Evolutionary conservation across 1,140 invertebrate species (phyloP).

Genomic region (Eueides isabella): DNA sequence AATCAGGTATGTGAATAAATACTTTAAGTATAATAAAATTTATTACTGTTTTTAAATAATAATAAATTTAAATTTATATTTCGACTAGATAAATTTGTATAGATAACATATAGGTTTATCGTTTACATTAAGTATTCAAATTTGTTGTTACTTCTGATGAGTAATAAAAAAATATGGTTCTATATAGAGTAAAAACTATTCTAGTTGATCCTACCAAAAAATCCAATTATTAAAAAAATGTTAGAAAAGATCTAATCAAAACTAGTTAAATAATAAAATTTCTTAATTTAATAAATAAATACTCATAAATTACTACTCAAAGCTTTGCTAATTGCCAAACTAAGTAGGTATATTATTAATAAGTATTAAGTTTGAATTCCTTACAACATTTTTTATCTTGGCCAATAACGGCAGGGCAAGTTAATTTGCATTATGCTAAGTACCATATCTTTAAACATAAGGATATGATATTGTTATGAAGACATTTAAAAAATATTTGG

Average conservation of each 20-base stretch:
- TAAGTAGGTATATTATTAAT: conserved; percentile 4
- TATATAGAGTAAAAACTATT: neutral
- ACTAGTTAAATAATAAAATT: neutral
- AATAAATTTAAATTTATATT: neutral
- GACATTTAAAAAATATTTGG: neutral
- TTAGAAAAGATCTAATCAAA: neutral
- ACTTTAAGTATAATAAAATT: neutral
- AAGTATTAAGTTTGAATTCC: conserved; percentile 5
- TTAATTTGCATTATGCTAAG: conserved; percentile 12
- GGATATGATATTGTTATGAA: conserved; percentile 5
- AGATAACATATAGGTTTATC: neutral
- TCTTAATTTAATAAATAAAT: conserved; percentile 8
- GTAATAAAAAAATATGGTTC: neutral
- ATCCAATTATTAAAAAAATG: neutral
- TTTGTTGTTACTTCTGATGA: neutral
- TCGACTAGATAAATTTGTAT: neutral
- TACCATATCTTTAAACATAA: conserved; percentile 10
- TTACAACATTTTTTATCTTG: conserved; percentile 13
- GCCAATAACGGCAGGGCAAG: conserved; percentile 6
- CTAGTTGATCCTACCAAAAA: neutral
- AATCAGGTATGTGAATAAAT: neutral
- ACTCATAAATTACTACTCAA: neutral
- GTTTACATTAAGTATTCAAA: too few species aligned
- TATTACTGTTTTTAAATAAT: neutral
- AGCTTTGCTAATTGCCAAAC: conserved; percentile 7